Conservation (phyloP, 2,888 invertebrate genomes). For the Eupithecia centaureata region DNA sequence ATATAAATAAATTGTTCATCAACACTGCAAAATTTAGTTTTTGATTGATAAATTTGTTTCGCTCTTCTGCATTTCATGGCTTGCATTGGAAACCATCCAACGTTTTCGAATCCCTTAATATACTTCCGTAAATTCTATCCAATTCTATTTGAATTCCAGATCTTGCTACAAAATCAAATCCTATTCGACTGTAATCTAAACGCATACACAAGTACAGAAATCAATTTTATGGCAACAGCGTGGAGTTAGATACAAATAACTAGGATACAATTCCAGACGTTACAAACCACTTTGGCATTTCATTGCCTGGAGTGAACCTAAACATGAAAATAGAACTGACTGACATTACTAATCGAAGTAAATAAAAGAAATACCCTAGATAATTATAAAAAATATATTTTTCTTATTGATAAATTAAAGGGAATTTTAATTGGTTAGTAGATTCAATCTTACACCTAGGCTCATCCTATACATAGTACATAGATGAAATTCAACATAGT, state of each 20-base stretch:
- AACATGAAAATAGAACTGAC: background rate
- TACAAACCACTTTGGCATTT: slow-evolving; percentile 6
- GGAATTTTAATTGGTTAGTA: no score
- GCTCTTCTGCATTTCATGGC: slow-evolving; percentile 46
- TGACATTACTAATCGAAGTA: no score
- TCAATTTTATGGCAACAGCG: slow-evolving; percentile 19
- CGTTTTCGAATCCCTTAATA: slow-evolving; percentile 47
- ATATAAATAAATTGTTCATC: background rate
- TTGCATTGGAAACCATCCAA: slow-evolving; percentile 51
- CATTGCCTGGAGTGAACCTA: background rate
- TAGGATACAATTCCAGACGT: slow-evolving; percentile 3
- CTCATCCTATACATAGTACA: no score
- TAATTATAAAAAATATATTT: no score
- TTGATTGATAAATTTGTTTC: slow-evolving; percentile 51
- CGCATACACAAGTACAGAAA: slow-evolving; percentile 20
- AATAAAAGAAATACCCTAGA: no score
- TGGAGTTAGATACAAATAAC: slow-evolving; percentile 2
- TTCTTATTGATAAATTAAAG: no score
- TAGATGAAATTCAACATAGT: no score
- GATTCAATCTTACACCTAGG: no score
- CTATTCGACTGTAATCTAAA: slow-evolving; percentile 21
- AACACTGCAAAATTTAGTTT: slow-evolving; percentile 13
- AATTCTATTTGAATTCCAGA: slow-evolving; percentile 40
- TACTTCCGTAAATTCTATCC: slow-evolving; percentile 37
- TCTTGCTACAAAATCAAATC: slow-evolving; percentile 30